phyloP scores from a whole-genome alignment of 2,888 invertebrate genomes.

The Diarsia rubi region DNA sequence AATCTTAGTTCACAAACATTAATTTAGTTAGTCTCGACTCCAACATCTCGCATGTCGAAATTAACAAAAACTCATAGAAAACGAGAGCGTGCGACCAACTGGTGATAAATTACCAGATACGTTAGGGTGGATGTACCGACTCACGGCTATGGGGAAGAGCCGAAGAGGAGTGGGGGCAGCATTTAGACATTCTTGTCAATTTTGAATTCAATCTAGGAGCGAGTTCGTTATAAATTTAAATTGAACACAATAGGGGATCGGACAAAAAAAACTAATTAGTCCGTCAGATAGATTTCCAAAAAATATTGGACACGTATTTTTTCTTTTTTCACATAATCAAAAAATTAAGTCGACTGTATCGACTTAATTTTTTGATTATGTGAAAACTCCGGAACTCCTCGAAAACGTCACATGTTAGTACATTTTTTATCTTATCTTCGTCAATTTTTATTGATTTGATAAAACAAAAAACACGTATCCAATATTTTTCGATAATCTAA shows the following conservation, averaged over 20 bases:
- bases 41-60: constrained; percentile 72
- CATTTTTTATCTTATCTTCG: too few species aligned
- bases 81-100: constrained; percentile 79
- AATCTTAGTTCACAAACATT: constrained; percentile 70
- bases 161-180: background rate
- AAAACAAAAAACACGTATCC: too few species aligned
- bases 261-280: too few species aligned
- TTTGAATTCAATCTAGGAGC: background rate
- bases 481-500: too few species aligned
- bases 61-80: constrained; percentile 72
- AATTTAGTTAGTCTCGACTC: constrained; percentile 67
- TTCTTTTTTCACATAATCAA: too few species aligned
- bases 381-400: too few species aligned
- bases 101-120: constrained; percentile 63
- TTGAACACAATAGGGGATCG: background rate
- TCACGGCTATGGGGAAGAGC: background rate
- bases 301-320: too few species aligned
- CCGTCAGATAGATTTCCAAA: too few species aligned
- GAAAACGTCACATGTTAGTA: too few species aligned
- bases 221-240: background rate
- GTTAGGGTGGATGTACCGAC: constrained; percentile 27
- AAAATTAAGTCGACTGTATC: too few species aligned
- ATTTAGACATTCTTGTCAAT: background rate
- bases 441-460: too few species aligned
- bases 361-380: too few species aligned